Evolutionary conservation across 2,797 vertebrate genomes (phyloP), one percentile per base, ranked within the genome.

Genomic region (Euthynnus affinis): DNA sequence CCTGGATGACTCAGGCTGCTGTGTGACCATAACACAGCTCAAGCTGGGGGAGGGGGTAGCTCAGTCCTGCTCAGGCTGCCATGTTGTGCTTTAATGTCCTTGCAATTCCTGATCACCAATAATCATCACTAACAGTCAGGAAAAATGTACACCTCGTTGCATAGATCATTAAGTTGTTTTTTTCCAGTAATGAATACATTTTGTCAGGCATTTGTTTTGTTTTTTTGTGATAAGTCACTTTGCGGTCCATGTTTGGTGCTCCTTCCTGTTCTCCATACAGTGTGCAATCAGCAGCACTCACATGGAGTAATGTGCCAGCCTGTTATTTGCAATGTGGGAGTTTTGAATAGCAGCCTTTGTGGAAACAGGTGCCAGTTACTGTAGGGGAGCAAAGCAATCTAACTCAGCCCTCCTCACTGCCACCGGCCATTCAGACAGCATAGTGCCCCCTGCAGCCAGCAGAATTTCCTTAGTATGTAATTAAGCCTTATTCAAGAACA

Each of bases 291-390:
- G 6, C 20, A 22, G 23, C 72, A 66, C 56, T 76, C 57, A 42
- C 44, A 15, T 22, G n/a, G n/a, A 74, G 62, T 27, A 56, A 57
- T 53, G 61, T 70, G 49, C 44, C 74, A 76, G 67, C 73, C 71
- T 84, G 71, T 78, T 84, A 79, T 86, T 81, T 81, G 71, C 53
- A 51, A 60, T 71, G 80, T 83, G 49, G 78, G 78, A 76, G 73
- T 75, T 83, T 74, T 83, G 71, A 86, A 88, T 78, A 68, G 76
- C 9, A 5, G 64, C 53, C 20, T 89, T 83, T 83, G 71, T 75
- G 60, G 40, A 81, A 89, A 72, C 81, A 81, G 80, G 75, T 83
- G 84, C 49, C 56, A 48, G 68, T 71, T 58, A 85, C 61, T 87
- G 76, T 76, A 68, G 59, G 42, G 68, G 48, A 84, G 71, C 72